Evolutionary conservation across 2,113 vertebrate species (phyloP).

Genomic region (Vidua macroura): DNA sequence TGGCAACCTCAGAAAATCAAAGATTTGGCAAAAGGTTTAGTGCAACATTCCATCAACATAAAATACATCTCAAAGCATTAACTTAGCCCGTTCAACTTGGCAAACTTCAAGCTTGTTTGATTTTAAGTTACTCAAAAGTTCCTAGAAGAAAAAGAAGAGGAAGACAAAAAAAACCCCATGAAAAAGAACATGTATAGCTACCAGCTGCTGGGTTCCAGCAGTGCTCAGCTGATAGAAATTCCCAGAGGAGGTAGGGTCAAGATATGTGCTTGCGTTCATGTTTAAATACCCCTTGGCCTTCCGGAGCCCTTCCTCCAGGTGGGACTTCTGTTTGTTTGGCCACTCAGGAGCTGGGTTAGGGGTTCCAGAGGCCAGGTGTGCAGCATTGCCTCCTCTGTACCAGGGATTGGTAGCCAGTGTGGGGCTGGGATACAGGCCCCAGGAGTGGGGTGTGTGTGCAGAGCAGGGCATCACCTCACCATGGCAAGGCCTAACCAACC

Average conservation of each 20-base stretch:
- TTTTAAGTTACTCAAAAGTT: not conserved
- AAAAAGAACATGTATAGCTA: not conserved
- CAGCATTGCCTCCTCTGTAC: not conserved
- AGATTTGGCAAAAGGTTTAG: not conserved
- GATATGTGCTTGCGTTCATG: not conserved
- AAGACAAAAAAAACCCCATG: not conserved
- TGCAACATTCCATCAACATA: not conserved
- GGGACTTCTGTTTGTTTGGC: not conserved
- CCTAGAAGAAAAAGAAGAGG: not conserved
- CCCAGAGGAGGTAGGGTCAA: too few relatives aligned
- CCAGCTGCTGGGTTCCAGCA: not conserved
- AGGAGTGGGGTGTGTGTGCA: not conserved
- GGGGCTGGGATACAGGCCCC: not conserved
- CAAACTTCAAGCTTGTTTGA: not conserved
- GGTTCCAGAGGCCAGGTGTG: not conserved
- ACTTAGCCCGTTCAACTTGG: not conserved
- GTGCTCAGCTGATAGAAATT: not conserved
- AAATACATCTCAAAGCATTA: not conserved
- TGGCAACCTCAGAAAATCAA: not conserved
- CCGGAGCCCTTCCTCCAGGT: accelerated
- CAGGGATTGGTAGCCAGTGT: not conserved
- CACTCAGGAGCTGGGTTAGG: not conserved
- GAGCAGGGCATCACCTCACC: not conserved
- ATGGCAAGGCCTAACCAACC: not conserved
- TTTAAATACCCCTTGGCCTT: not conserved